Base-by-base conservation (phyloP, 2,797 vertebrate genomes). In the Acanthiza pusilla region DNA sequence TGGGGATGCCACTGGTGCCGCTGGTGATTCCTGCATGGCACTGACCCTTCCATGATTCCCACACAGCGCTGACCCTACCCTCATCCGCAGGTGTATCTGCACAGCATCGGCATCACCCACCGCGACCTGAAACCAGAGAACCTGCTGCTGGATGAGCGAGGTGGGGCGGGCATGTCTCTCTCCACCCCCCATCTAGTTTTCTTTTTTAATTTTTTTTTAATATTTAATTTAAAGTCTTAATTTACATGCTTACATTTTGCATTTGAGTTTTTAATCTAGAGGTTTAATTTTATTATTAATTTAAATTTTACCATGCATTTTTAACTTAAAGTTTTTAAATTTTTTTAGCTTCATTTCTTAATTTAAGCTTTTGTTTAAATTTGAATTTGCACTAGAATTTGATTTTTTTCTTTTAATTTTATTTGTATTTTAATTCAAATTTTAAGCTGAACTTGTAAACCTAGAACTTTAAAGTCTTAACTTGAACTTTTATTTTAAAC, bases 51-150 rank as follows among this genome's bases (percentile, higher is more conserved):
- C 5, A 1, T 9, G 30, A 29, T 29, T 18, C 30, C 68, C 1
- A 0, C 23, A 0, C 0, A 0, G 20, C 4, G 0, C 48, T n/a
- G 70, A 76, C 48, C 51, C 43, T 14, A 3, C 21, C 45, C 8
- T 19, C 13, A 5, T 7, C 88, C 79, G 22, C 95, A 99, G 99
- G 98, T 99, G 74, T 99, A 99, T 78, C 98, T 99, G 62, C 99
- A 99, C 95, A 94, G 97, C 81, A 97, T 98, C 18, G 99, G 99
- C 90, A 99, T 99, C 97, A 99, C 99, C 42, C 99, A 99, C 91
- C 98, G 99, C n/a, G 99, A 99, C 96, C 99, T 99, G 95, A 99
- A 99, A 83, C 99, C 99, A 2, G 99, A 99, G 97, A 99, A 99
- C 92, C 98, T 99, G 92, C 97, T 99, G 62, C 97, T 99, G 81